Conservation (phyloP, 2,888 invertebrate genomes). For the Sceliomorpha sp. region DNA sequence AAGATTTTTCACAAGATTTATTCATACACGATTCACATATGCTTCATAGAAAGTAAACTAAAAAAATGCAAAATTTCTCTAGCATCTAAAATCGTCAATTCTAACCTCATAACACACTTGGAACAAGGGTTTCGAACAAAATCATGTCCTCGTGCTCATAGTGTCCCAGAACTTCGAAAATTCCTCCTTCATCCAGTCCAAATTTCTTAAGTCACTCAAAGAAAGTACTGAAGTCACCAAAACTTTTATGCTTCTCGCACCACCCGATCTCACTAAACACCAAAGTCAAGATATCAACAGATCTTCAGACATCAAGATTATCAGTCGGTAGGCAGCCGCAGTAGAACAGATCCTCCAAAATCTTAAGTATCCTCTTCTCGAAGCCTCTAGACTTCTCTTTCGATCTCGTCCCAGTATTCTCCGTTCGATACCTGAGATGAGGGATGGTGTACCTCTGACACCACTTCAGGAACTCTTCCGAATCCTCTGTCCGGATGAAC, state of each 20-base stretch:
- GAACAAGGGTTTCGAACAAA: too few species aligned
- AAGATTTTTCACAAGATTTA: too few species aligned
- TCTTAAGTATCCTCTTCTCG: constrained; percentile 60
- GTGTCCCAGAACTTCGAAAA: too few species aligned
- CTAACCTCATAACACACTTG: too few species aligned
- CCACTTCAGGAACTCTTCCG: constrained; percentile 67
- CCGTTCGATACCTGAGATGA: constrained; percentile 60
- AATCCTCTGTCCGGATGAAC: constrained; percentile 70
- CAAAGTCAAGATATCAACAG: neutral
- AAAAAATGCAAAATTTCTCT: too few species aligned
- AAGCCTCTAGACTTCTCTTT: constrained; percentile 43
- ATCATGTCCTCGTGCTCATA: too few species aligned
- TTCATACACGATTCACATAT: too few species aligned
- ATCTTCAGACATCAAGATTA: constrained; percentile 39
- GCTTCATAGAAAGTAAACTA: too few species aligned
- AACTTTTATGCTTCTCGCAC: neutral
- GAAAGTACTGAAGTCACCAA: neutral
- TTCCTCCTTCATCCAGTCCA: too few species aligned
- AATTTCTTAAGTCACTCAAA: too few species aligned
- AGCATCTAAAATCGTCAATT: too few species aligned
- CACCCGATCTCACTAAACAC: neutral
- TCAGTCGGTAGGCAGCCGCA: constrained; percentile 67
- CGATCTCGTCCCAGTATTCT: constrained; percentile 5
- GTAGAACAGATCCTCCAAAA: constrained; percentile 67
- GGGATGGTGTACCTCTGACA: constrained; percentile 66